Evolutionary conservation across 37 sponge, comb jelly and placozoan genomes (phyloP).

Genomic region (Eunapius fragilis): DNA sequence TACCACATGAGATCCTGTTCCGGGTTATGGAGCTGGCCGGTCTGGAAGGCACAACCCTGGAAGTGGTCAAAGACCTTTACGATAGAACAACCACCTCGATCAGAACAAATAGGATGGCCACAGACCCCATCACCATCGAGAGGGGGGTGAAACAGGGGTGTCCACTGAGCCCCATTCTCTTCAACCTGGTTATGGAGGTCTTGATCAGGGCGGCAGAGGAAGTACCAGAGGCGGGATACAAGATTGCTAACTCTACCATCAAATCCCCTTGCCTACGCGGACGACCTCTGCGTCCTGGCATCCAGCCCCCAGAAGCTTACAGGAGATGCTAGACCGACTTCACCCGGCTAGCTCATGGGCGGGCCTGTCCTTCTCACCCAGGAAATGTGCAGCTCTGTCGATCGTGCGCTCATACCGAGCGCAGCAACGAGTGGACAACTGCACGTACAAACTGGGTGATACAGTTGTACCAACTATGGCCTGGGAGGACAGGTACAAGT

Average conservation of each 20-base stretch:
- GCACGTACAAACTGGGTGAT: background rate
- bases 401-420: background rate
- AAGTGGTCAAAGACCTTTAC: conserved; percentile 29
- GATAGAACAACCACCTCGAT: background rate
- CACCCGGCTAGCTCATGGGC: background rate
- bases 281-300: conserved; percentile 5
- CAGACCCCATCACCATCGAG: background rate
- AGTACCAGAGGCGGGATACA: background rate
- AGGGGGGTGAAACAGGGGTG: background rate
- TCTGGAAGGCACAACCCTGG: background rate
- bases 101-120: no score
- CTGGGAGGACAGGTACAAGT: conserved; percentile 22
- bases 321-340: background rate
- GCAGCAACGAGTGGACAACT: background rate
- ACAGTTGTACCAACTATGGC: conserved; percentile 7
- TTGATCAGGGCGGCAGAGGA: background rate
- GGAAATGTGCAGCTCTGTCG: conserved; percentile 35
- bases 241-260: background rate
- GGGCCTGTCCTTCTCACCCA: background rate
- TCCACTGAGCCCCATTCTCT: conserved; percentile 8
- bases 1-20: conserved; percentile 16
- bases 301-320: background rate
- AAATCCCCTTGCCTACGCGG: conserved; percentile 2
- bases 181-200: background rate
- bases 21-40: background rate